Evolutionary conservation across 2,797 vertebrate genomes (phyloP), one percentile per base, ranked within the genome.

Genomic region (Helostoma temminkii): DNA sequence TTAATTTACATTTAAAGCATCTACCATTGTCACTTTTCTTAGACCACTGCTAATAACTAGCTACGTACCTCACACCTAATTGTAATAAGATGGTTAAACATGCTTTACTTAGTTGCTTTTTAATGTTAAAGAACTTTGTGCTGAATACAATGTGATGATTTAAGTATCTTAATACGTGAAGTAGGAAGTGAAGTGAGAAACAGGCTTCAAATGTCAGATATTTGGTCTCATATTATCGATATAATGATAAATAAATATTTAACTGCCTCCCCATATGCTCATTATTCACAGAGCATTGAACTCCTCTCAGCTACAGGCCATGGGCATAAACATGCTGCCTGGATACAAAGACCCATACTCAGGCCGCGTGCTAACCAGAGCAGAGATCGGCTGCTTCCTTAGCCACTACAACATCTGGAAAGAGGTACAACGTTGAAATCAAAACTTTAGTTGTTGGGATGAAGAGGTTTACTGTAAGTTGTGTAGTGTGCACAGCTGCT

Each of bases 371-470:
- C 83, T 97, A 5, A 97, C 96, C 21, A 91, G 94, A 70, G 96
- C 96, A 28, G 95, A 97, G 81, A 95, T 96, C 0, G 95, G 96
- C 81, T 97, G 96, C 88, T 97, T 97, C 81, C 94, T 97, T 19
- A 96, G 95, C 72, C 95, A 96, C 81, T 93, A 94, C 61, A 94
- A 95, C 74, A 93, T 96, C 82, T 97, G 96, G 96, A 96, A 94
- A 71, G 95, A 96, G 94, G 95, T 96, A 76, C 16, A 39, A 39
- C 16, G 18, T n/a, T 42, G 8, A 18, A 18, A n/a, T 15, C 36
- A 15, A 15, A 37, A 15, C 14, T 32, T n/a, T 18, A 10, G 61
- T 37, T 37, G 54, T 24, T 71, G 24, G 12, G 6, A 1, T 18
- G 37, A 22, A 9, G 26, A 55, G 9, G 15, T 15, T 32, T 6